Percentiles rank a stretch among this genome's conserved stretches.
Evolutionary conservation across 2,888 invertebrate genomes (phyloP).

Genomic region (Lithophane leautieri): DNA sequence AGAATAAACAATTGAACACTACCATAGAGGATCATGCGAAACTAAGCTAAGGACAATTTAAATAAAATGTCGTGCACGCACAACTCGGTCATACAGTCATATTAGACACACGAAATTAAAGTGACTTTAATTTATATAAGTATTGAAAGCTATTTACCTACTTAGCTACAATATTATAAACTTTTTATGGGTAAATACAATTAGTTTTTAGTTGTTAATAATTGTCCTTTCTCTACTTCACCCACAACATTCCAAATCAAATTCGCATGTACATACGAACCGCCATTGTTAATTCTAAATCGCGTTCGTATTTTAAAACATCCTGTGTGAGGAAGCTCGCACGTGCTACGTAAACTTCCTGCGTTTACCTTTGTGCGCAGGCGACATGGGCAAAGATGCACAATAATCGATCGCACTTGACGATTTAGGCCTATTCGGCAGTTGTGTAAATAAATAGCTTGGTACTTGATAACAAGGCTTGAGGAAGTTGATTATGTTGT

Average conservation of each 20-base stretch:
- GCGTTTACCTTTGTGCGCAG: constrained; percentile 71
- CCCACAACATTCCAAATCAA: constrained; percentile 46
- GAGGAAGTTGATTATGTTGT: background rate
- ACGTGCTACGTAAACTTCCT: constrained; percentile 88
- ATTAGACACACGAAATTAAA: no score
- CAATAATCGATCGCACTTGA: constrained; percentile 50
- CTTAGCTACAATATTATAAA: background rate
- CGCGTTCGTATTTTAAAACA: constrained; percentile 86
- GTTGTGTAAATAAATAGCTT: constrained; percentile 18
- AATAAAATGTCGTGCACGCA: background rate
- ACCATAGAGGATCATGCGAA: constrained; percentile 26
- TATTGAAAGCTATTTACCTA: background rate
- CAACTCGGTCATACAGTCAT: no score
- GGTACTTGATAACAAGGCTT: background rate
- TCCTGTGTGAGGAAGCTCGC: constrained; percentile 87
- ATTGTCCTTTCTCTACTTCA: background rate
- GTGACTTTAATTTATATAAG: background rate
- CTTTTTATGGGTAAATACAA: background rate
- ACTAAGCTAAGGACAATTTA: constrained; percentile 1
- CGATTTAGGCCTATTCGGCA: background rate
- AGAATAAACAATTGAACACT: constrained; percentile 45
- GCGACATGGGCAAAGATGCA: constrained; percentile 44
- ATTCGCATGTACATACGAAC: constrained; percentile 55
- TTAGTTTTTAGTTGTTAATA: no score
- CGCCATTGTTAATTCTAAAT: constrained; percentile 71